Evolutionary conservation across 2,888 invertebrate species (phyloP), one percentile per base, ranked within the genome.

Genomic region (Diarsia brunnea): DNA sequence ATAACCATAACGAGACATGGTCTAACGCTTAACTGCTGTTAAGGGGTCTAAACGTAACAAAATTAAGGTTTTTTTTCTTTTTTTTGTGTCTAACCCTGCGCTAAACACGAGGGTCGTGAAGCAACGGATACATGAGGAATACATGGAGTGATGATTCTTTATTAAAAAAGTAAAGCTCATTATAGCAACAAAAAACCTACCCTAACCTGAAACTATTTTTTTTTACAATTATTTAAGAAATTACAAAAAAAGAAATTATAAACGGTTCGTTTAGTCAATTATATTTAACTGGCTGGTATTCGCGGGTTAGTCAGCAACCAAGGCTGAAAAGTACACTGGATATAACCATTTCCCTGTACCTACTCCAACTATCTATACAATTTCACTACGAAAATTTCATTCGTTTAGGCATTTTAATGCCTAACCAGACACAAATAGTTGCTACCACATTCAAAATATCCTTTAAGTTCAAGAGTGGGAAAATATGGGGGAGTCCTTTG

Each of bases 41-140:
- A 84, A 85, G 80, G 91, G 91, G 92, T 92, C 90, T 91, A 89
- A 88, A 77, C 71, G 84, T 86, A 80, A 78, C 82, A 85, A 80
- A 87, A 87, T 88, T 90, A 88, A 87, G 84, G 87, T 81, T 84
- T 88, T 88, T 88, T 79, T 84, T 66, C 55, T 82, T 58, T 88
- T 90, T 92, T 89, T 87, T 83, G 51, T 79, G 70, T 79, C 82
- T 86, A 83, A 86, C 49, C 76, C 73, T 66, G 67, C 27, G 45
- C 60, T 55, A 45, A 74, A 66, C n/a, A 55, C 38, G 73, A 78
- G 84, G 86, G 86, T 79, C 68, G 71, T 74, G n/a, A 63, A 81
- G 71, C 7, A 12, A 38, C 31, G 0, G 4, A n/a, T 74, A 61
- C 78, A 51, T 4, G 4, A 1, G 8, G 67, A 60, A 16, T 74